Base-by-base conservation (phyloP, 2,797 vertebrate genomes). In the Spea hammondii region DNA sequence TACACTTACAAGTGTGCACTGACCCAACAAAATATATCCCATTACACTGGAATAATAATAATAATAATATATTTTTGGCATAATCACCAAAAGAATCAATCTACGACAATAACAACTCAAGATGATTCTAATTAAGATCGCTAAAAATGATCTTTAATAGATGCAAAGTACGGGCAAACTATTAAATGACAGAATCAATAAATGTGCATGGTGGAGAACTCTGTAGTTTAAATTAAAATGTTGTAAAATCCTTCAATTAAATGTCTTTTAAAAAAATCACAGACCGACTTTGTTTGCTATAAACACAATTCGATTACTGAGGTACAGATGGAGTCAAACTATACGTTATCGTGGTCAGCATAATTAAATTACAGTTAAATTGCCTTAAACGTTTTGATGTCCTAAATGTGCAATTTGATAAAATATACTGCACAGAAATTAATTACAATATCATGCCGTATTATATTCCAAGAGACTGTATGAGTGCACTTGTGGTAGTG, bases 101-200 rank as follows among this genome's bases (percentile, higher is more conserved):
- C 83, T 85, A 90, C 78, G 85, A 86, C 89, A 82, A 93, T 83
- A 91, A 93, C 68, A 84, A 92, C 85, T 86, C 90, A 79, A 79
- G 77, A 84, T 83, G 86, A 85, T 82, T 74, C 83, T 80, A 59
- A 57, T 53, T 91, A 87, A 84, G 89, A 93, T 92, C 89, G 91
- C 94, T 93, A 91, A 93, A 93, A 93, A 93, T 96, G 93, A 91
- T 94, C 94, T 97, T 97, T 93, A 95, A 94, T 92, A 85, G 83
- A 92, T 92, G 91, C 89, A 90, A 91, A 92, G 87, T 92, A 90
- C 90, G 93, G 94, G 92, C 93, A 94, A 86, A 91, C 92, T 88
- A 89, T 91, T 87, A 87, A 92, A 89, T 92, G 92, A 92, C 90
- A 89, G 89, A 91, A 93, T 88, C 91, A 90, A 83, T 84, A 88